Percentiles rank a stretch among this genome's conserved stretches.
phyloP scores from a whole-genome alignment of 2,888 invertebrate genomes.

The Drosophila quasianomalipes region DNA sequence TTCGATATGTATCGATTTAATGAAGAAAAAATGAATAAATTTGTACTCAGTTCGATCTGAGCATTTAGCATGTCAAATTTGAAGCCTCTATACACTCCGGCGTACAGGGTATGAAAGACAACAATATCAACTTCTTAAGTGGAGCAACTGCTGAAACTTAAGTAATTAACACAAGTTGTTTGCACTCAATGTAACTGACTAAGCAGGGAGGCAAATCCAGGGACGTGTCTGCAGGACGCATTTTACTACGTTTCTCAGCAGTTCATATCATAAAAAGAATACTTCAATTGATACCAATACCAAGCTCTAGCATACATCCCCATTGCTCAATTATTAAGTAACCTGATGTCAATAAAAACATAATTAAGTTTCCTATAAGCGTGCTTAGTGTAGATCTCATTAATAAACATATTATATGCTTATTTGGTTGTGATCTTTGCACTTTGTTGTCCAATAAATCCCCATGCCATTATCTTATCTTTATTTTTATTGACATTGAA shows the following conservation, averaged over 20 bases:
- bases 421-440: background rate
- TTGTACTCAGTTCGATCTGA: background rate
- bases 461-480: background rate
- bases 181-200: slow-evolving; percentile 51
- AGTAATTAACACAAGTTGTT: slow-evolving; percentile 80
- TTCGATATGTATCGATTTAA: background rate
- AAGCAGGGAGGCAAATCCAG: slow-evolving; percentile 1
- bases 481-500: background rate
- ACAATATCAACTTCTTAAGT: slow-evolving; percentile 62
- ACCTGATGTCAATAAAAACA: background rate
- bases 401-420: background rate
- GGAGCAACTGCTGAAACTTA: slow-evolving; percentile 79
- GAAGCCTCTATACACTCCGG: background rate
- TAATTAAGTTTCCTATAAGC: background rate
- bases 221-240: slow-evolving; percentile 2
- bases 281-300: background rate
- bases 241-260: background rate
- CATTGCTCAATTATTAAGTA: background rate
- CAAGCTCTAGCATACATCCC: background rate
- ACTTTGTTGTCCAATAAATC: background rate
- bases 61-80: background rate
- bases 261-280: slow-evolving; percentile 8
- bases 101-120: slow-evolving; percentile 2
- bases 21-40: background rate
- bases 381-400: background rate